These are phyloP conservation scores for Athene cunicularia DNA, from an alignment of 2,113 vertebrate genomes.

Conservation along the genomic window DNA sequence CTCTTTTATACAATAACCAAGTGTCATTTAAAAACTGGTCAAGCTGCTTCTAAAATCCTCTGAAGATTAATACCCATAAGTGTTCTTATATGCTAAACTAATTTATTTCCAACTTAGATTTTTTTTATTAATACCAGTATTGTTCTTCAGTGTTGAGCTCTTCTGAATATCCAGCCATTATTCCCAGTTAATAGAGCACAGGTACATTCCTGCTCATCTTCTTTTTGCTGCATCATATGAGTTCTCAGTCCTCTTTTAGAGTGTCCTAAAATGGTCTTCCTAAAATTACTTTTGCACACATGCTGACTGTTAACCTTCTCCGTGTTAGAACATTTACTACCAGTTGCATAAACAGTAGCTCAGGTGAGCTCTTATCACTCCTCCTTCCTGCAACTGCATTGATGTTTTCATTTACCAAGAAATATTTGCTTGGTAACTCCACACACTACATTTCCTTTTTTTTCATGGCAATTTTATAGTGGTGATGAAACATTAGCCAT, in stretches of 20 bases:
- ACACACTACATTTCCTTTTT: background rate
- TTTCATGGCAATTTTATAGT: background rate
- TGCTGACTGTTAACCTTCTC: background rate
- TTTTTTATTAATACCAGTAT: background rate
- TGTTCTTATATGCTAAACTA: background rate
- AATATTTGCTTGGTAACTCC: background rate
- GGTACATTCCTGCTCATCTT: background rate
- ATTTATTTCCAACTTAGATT: background rate
- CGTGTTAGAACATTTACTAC: background rate
- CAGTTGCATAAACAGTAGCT: background rate
- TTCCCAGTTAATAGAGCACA: background rate
- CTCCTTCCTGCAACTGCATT: background rate
- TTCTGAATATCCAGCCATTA: background rate
- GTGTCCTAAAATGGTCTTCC: background rate
- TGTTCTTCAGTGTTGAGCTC: background rate
- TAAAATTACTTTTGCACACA: background rate
- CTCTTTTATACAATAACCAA: background rate
- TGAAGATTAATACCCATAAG: background rate
- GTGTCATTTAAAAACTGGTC: background rate
- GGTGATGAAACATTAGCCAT: background rate
- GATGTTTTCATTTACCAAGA: background rate
- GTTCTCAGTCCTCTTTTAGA: background rate
- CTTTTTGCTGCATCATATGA: background rate
- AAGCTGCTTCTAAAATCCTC: background rate
- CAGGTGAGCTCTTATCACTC: background rate